Base-by-base conservation (phyloP, 2,113 vertebrate species). In the Spea multiplicata region DNA sequence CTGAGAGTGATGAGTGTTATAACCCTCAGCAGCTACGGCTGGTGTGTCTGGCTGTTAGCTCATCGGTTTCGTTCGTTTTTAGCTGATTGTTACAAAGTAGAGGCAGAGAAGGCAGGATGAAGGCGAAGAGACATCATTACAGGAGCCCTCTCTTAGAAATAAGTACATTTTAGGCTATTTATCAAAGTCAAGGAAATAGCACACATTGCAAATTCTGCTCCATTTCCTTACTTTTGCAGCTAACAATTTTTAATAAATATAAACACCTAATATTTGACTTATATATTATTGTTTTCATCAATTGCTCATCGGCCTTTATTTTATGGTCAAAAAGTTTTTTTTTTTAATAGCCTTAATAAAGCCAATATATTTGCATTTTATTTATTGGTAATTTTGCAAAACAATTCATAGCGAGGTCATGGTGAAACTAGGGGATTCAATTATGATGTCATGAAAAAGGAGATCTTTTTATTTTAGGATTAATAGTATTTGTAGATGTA, bases 51-150 rank as follows among this genome's bases (percentile, higher is more conserved):
- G 30, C 30, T 61, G 66, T 66, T 44, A 14, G 66, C 44, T 70
- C 70, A 66, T 77, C 70, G 57, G 66, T 70, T 68, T 52, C 9
- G 6, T 52, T 52, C 1, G 6, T 52, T 52, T 59, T 59, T 69
- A 77, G 66, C 66, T 77, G 75, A 77, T 52, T 61, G 66, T 69
- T 70, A 77, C 66, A 70, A 77, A 77, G 53, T 77, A 61, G 75
- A 47, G 53, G 66, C 53, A 55, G 67, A 79, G 69, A 73, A 47
- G 62, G 71, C 13, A 53, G 76, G 59, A 57, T 72, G 76, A 62
- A 73, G 67, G 70, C 68, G 55, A 73, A 69, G 53, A 71, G 76
- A 79, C 55, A 79, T 79, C n/a, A 71, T 79, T 69, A 73, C 59
- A 44, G 16, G 44, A 66, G 70, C 47, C 62, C 76, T 30, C 76